phyloP scores from a whole-genome alignment of 2,888 invertebrate genomes.

The Nycteola revayana region DNA sequence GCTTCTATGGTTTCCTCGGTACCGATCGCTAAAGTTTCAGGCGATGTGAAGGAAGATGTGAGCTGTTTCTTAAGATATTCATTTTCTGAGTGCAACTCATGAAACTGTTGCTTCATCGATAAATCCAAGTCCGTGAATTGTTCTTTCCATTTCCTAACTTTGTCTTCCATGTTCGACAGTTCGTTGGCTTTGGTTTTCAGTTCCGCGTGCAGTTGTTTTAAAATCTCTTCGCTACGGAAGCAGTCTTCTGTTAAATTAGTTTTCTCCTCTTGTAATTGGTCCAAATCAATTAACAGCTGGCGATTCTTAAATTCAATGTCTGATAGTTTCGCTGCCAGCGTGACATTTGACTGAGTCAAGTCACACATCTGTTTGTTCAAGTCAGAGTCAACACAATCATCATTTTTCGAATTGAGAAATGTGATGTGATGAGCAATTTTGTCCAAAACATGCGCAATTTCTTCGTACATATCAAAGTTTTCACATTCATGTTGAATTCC shows the following conservation, averaged over 20 bases:
- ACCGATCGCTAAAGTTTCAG: slow-evolving; percentile 10
- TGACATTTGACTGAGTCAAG: slow-evolving; percentile 40
- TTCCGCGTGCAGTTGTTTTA: slow-evolving; percentile 46
- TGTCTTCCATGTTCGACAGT: slow-evolving; percentile 47
- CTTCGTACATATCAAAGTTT: slow-evolving; percentile 31
- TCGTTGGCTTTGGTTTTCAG: slow-evolving; percentile 47
- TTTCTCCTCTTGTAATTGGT: slow-evolving; percentile 36
- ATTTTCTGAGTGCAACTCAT: slow-evolving; percentile 49
- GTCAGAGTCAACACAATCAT: slow-evolving; percentile 21
- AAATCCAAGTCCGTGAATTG: slow-evolving; percentile 43
- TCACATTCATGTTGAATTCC: slow-evolving; percentile 32
- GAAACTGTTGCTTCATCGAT: slow-evolving; percentile 46
- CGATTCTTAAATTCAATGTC: slow-evolving; percentile 35
- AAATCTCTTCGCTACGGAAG: slow-evolving; percentile 33
- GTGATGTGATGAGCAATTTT: slow-evolving; percentile 39
- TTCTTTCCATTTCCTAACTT: slow-evolving; percentile 46
- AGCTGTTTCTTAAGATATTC: slow-evolving; percentile 39
- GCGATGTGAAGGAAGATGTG: slow-evolving; percentile 13
- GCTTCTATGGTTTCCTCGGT: slow-evolving; percentile 13
- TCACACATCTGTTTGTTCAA: slow-evolving; percentile 37
- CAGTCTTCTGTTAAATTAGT: slow-evolving; percentile 40
- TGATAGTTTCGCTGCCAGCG: slow-evolving; percentile 33
- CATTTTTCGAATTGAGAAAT: slow-evolving; percentile 27
- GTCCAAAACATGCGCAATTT: slow-evolving; percentile 44
- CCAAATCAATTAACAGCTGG: slow-evolving; percentile 32